Base-by-base conservation (phyloP, 2,888 invertebrate species). In the Scotopteryx bipunctaria region DNA sequence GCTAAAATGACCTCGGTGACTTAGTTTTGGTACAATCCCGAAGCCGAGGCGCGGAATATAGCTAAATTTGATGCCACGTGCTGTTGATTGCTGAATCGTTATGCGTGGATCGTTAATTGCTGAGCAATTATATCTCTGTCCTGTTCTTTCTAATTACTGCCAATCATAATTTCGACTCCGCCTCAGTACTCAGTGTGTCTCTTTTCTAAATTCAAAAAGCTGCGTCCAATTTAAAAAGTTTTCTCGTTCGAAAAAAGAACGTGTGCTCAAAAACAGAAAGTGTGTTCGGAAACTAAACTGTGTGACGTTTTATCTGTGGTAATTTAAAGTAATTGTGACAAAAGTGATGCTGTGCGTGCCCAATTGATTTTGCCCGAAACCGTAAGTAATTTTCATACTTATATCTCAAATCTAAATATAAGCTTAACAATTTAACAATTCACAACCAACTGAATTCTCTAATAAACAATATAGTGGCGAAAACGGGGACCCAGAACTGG, bases 1-100 rank as follows among this genome's bases (percentile, higher is more conserved):
- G 64, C 68, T 67, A 88, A 86, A 86, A 89, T 89, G 89, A 85
- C 86, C 77, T 81, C 83, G 57, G 83, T 87, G 75, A 89, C 86
- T 83, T 88, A 84, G 83, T 67, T 51, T 33, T 23, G 16, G 40
- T 52, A 54, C 55, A 53, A 17, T 50, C 61, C 51, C 60, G 55
- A 67, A 61, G 59, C 41, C 55, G 32, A 57, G 61, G 57, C 61
- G 49, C 59, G 58, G 56, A 65, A 65, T 64, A 61, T 59, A 38
- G 60, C 60, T 64, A 73, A 69, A 69, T 74, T 71, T 66, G 68
- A 79, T 70, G 70, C 82, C 86, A 86, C 86, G 88, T 87, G 88
- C 76, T 75, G 61, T 57, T 81, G 81, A 83, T 84, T 79, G 76
- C 68, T 64, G 66, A 81, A 78, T 76, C 73, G 76, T 77, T 76